Evolutionary conservation across 2,888 invertebrate genomes (phyloP).

Genomic region (Coleophora deauratella): DNA sequence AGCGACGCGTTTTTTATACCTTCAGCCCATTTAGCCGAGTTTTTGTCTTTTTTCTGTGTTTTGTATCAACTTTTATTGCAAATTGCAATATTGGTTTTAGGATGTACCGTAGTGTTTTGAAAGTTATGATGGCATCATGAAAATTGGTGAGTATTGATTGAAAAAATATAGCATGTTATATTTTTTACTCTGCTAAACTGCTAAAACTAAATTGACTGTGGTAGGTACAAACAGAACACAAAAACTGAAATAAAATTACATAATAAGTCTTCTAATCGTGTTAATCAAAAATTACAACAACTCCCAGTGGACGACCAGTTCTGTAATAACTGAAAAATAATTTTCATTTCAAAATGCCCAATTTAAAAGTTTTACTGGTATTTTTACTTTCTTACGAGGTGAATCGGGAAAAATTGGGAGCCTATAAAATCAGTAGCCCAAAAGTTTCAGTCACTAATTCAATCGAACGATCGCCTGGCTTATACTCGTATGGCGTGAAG

Average conservation of each 20-base stretch:
- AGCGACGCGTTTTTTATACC: conserved; percentile 42
- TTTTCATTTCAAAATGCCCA: conserved; percentile 30
- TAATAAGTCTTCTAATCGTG: no score
- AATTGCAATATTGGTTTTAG: not conserved
- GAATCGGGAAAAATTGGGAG: conserved; percentile 41
- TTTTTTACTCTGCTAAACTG: no score
- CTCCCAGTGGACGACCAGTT: conserved; percentile 32
- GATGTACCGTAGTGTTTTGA: not conserved
- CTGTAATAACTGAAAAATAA: conserved; percentile 17
- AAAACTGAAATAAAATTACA: no score
- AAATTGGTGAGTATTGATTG: no score
- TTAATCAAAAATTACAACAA: conserved; percentile 35
- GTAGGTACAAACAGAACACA: not conserved
- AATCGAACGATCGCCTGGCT: conserved; percentile 57
- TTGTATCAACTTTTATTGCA: conserved; percentile 5
- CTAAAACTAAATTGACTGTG: no score
- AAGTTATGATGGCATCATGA: no score
- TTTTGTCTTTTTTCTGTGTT: conserved; percentile 18
- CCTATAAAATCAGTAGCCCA: conserved; percentile 56
- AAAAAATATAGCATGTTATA: no score
- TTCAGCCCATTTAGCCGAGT: conserved; percentile 15
- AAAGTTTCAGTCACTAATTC: conserved; percentile 69
- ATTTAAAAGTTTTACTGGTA: conserved; percentile 44
- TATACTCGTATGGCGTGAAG: conserved; percentile 63
- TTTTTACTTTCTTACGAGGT: conserved; percentile 35